phyloP scores from a whole-genome alignment of 2,797 vertebrate species.

The Chaetophractus vellerosus region DNA sequence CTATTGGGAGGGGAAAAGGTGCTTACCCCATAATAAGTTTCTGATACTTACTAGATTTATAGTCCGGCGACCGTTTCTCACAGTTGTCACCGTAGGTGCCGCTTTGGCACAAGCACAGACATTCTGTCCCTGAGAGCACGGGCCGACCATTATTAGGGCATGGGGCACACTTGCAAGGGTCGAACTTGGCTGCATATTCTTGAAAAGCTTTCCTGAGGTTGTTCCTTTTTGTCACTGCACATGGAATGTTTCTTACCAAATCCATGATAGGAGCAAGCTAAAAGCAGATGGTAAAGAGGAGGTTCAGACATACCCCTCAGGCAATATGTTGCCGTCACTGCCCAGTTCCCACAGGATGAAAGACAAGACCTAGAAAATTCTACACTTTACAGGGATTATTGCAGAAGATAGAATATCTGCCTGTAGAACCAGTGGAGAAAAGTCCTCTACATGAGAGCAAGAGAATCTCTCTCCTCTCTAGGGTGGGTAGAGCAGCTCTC shows the following conservation, averaged over 20 bases:
- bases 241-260: conserved; percentile 93
- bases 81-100: conserved; percentile 95
- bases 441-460: not conserved
- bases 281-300: not conserved
- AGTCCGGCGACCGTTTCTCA: conserved; percentile 91
- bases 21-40: not conserved
- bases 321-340: no score
- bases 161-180: conserved; percentile 93
- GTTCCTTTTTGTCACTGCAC: conserved; percentile 93
- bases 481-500: not conserved
- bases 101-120: conserved; percentile 94
- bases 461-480: not conserved
- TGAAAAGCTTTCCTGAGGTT: conserved; percentile 93
- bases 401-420: not conserved
- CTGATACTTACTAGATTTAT: conserved; percentile 90
- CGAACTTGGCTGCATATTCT: conserved; percentile 92
- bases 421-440: not conserved
- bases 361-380: not conserved
- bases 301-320: not conserved
- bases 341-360: not conserved
- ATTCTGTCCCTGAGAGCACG: conserved; percentile 92
- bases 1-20: not conserved
- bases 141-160: conserved; percentile 94
- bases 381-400: not conserved
- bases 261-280: conserved; percentile 93